Evolutionary conservation across 1,140 invertebrate species (phyloP), one percentile per base, ranked within the genome.

Genomic region (Pissodes strobi): DNA sequence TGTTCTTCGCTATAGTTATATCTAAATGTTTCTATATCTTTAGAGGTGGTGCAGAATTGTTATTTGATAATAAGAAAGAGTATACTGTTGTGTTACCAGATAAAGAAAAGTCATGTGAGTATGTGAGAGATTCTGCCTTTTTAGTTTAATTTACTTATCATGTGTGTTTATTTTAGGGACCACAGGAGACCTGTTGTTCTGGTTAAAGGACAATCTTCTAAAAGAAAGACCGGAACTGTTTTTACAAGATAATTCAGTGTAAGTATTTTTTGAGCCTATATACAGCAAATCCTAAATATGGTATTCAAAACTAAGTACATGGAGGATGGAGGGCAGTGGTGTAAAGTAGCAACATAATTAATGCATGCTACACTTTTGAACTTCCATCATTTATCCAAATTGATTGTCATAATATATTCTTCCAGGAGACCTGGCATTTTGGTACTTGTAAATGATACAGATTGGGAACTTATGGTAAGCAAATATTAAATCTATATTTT

Each of bases 391-490:
- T n/a, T n/a, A n/a, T n/a, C n/a, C n/a, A n/a, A n/a, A n/a, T n/a
- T n/a, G n/a, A n/a, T n/a, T n/a, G n/a, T n/a, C n/a, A 27, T 27
- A 9, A 27, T 5, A 27, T 5, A 27, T 9, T 27, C 49, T 68
- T 85, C 74, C 53, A 93, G 93, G 18, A 82, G 94, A 57, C 94
- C 94, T 5, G 95, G 95, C 30, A 97, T 97, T 69, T 79, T 98
- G 27, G 93, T 97, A 2, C 78, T 98, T 2, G 85, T 98, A 5
- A 97, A 98, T 75, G 94, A 97, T 70, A 83, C 88, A 0, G 95
- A 98, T 77, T 98, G 94, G 94, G 94, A 97, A 80, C 78, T 97
- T 19, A 75, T 89, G 74, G 90, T 91, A 82, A n/a, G n/a, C n/a
- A n/a, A 83, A 80, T 38, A 51, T 1, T 12, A 30, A 9, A 21